Evolutionary conservation across 2,113 vertebrate species (phyloP).

Genomic region (Gorilla gorilla): DNA sequence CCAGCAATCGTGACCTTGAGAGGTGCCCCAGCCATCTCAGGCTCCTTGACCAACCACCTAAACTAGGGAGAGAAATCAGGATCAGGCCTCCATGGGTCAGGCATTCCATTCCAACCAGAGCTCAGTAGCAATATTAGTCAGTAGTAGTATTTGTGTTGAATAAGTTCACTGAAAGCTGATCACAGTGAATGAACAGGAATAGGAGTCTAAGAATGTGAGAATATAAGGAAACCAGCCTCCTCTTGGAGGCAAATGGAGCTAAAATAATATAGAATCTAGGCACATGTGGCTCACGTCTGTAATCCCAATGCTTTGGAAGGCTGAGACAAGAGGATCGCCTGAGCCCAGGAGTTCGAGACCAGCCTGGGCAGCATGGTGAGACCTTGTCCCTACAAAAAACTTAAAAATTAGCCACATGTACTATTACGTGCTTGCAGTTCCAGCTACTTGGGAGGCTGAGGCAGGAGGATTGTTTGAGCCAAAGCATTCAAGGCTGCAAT

Average conservation of each 20-base stretch:
- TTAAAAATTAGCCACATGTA: not conserved
- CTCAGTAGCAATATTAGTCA: not conserved
- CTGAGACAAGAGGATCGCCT: not conserved
- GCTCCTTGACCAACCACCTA: not conserved
- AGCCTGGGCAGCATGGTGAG: not conserved
- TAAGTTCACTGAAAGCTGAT: no score
- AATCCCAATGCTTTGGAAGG: not conserved
- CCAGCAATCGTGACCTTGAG: not conserved
- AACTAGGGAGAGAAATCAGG: not conserved
- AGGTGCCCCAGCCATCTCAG: not conserved
- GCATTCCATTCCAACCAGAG: not conserved
- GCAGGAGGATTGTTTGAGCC: not conserved
- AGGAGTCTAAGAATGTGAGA: fast-evolving
- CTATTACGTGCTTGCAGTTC: not conserved
- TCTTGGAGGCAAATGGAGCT: not conserved
- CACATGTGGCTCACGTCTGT: not conserved
- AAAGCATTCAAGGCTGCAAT: not conserved
- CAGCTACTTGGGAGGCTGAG: not conserved
- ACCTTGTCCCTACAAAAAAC: not conserved
- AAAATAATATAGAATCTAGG: not conserved
- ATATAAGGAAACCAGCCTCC: not conserved
- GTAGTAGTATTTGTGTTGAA: no score
- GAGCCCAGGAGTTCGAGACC: not conserved
- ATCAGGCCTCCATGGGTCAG: not conserved
- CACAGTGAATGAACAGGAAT: no score